Evolutionary conservation across 2,888 invertebrate species (phyloP).

Genomic region (Gryllus longicercus): DNA sequence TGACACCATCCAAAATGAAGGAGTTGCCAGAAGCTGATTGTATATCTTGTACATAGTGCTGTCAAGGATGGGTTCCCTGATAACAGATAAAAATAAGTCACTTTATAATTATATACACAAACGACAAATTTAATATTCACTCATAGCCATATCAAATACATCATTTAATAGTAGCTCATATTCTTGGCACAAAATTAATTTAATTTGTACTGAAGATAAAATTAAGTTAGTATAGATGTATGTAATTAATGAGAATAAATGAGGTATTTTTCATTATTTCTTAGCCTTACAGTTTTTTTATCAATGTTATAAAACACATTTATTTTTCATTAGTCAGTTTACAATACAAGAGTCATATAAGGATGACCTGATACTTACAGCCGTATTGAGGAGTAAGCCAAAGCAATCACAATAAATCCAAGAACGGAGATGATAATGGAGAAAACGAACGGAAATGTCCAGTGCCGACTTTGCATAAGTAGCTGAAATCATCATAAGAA

Average conservation of each 20-base stretch:
- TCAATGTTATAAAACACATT: too few relatives aligned
- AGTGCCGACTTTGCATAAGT: conserved; percentile 60
- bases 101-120: background rate
- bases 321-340: too few relatives aligned
- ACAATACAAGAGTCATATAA: too few relatives aligned
- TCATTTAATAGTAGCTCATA: too few relatives aligned
- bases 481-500: conserved; percentile 44
- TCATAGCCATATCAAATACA: too few relatives aligned
- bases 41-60: conserved; percentile 52
- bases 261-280: too few relatives aligned
- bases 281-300: too few relatives aligned
- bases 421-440: conserved; percentile 56
- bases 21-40: conserved; percentile 55
- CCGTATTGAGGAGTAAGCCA: conserved; percentile 55
- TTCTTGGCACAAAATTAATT: background rate
- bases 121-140: too few relatives aligned
- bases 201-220: background rate
- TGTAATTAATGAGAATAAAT: too few relatives aligned
- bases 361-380: background rate
- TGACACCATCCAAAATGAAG: conserved; percentile 60
- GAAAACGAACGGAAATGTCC: conserved; percentile 53
- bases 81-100: conserved; percentile 25
- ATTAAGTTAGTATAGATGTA: too few relatives aligned
- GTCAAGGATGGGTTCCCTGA: background rate
- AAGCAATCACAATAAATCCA: conserved; percentile 54